Conservation (phyloP, 2,888 invertebrate genomes). For the Nymphalis c-album region DNA sequence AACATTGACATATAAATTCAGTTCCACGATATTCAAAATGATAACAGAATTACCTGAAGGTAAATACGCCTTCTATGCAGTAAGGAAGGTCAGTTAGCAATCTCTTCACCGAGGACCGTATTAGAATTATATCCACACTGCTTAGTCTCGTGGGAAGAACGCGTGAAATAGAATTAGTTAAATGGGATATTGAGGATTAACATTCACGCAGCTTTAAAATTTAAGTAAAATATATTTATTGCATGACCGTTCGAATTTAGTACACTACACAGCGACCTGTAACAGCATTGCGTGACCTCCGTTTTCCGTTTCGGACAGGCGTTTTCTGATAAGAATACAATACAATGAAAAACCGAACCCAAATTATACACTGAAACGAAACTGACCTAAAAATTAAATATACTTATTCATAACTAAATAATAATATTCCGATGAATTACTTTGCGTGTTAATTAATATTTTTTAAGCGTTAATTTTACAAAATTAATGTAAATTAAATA, state of each 20-base stretch:
- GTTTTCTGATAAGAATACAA: conserved; percentile 33
- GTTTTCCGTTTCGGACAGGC: conserved; percentile 37
- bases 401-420: not conserved
- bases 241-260: conserved; percentile 17
- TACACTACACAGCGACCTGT: conserved; percentile 20
- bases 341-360: conserved; percentile 7
- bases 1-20: not conserved
- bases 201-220: not conserved
- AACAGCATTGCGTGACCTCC: conserved; percentile 36
- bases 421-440: conserved; percentile 11
- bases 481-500: conserved; percentile 19
- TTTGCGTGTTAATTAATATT: conserved; percentile 21
- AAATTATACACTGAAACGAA: conserved; percentile 11
- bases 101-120: conserved; percentile 2
- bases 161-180: not conserved
- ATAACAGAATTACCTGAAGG: not conserved
- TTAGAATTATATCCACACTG: not conserved
- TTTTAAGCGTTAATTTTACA: not conserved
- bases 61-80: not conserved
- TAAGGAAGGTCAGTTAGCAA: conserved; percentile 13
- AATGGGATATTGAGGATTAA: conserved; percentile 9
- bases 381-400: conserved; percentile 27
- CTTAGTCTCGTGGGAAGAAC: not conserved
- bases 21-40: not conserved
- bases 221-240: not conserved